Evolutionary conservation across 1,140 invertebrate species (phyloP).

Genomic region (Mactra quadrangularis): DNA sequence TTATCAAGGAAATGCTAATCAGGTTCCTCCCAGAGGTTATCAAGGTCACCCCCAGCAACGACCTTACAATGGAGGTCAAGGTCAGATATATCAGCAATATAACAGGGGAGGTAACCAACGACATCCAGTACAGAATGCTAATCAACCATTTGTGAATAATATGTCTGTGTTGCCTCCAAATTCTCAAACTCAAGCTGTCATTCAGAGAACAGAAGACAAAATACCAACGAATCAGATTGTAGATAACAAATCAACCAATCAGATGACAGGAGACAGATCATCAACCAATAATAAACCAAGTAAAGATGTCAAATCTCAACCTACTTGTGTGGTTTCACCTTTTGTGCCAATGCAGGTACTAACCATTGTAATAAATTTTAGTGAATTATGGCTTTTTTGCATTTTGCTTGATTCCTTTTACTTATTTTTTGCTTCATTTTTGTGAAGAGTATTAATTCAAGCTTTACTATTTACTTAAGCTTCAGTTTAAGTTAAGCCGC

Average conservation of each 20-base stretch:
- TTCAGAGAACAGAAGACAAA: slow-evolving; percentile 25
- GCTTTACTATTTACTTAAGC: no score
- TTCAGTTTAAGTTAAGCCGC: no score
- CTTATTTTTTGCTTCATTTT: no score
- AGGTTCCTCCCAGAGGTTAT: slow-evolving; percentile 15
- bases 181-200: slow-evolving; percentile 1
- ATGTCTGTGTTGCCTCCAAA: background rate
- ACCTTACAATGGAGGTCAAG: slow-evolving; percentile 38
- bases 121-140: slow-evolving; percentile 12
- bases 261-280: background rate
- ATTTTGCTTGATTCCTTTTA: no score
- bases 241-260: slow-evolving; percentile 19
- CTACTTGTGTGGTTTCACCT: slow-evolving; percentile 57
- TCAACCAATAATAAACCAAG: slow-evolving; percentile 19
- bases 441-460: no score
- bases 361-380: background rate
- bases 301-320: slow-evolving; percentile 53
- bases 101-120: slow-evolving; percentile 16
- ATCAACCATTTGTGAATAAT: slow-evolving; percentile 16
- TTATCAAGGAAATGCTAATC: slow-evolving; percentile 19
- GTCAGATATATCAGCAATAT: slow-evolving; percentile 13
- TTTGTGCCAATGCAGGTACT: slow-evolving; percentile 58
- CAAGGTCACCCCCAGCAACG: slow-evolving; percentile 39
- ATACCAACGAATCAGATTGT: background rate
- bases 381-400: no score